phyloP scores from a whole-genome alignment of 1,140 invertebrate species.

The Panulirus ornatus region DNA sequence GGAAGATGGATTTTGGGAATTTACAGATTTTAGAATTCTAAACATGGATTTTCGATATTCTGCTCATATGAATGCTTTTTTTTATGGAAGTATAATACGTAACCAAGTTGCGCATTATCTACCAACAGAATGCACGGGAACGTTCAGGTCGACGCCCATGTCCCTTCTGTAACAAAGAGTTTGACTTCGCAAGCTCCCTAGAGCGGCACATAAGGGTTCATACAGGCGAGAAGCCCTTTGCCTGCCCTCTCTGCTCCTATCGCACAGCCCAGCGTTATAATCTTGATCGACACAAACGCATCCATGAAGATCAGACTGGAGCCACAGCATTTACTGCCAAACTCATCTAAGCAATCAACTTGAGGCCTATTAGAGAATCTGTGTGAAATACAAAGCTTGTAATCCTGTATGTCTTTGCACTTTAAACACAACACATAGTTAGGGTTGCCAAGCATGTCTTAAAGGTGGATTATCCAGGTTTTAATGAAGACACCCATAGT shows the following conservation, averaged over 20 bases:
- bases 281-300: constrained; percentile 42
- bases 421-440: no score
- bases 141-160: constrained; percentile 8
- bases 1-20: no score
- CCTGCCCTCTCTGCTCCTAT: constrained; percentile 35
- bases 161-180: constrained; percentile 50
- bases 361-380: not conserved
- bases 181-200: constrained; percentile 38
- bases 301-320: not conserved
- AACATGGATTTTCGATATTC: no score
- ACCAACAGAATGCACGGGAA: constrained; percentile 18
- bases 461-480: no score
- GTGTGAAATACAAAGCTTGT: not conserved
- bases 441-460: no score
- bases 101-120: constrained; percentile 8
- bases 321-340: not conserved
- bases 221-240: constrained; percentile 42
- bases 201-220: constrained; percentile 39
- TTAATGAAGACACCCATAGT: no score
- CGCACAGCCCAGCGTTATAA: constrained; percentile 45
- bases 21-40: no score
- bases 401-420: not conserved
- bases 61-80: no score
- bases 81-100: not conserved
- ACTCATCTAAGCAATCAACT: not conserved